Conservation (phyloP, 2,113 vertebrate species). For the Indri indri region DNA sequence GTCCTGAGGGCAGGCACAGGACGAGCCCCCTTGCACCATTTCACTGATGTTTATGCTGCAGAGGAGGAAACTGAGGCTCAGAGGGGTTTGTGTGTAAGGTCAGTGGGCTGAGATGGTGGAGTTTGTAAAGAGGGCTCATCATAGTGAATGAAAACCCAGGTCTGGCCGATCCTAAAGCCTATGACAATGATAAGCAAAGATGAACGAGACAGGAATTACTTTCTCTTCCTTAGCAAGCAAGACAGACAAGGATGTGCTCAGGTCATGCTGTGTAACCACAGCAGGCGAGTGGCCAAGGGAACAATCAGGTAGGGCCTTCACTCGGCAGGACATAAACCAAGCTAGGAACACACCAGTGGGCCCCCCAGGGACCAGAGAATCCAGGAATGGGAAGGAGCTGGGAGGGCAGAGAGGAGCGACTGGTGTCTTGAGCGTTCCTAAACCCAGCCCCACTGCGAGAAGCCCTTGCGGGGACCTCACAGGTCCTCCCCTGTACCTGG, state of each 20-base stretch:
- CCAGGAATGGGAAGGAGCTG: background rate
- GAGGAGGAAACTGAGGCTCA: background rate
- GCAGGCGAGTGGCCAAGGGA: background rate
- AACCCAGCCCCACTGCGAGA: background rate
- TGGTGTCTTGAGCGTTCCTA: background rate
- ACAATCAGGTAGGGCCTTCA: background rate
- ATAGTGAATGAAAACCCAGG: background rate
- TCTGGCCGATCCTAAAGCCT: background rate
- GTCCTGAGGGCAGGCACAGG: background rate
- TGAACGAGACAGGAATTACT: accelerated
- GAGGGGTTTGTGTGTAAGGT: accelerated
- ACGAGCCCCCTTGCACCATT: background rate
- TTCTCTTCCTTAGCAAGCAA: background rate
- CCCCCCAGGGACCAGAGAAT: background rate
- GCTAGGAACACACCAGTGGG: accelerated
- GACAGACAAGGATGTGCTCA: background rate
- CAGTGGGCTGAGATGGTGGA: background rate
- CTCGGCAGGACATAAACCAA: background rate
- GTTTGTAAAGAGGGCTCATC: background rate
- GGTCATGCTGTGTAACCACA: background rate
- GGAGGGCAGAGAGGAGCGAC: background rate
- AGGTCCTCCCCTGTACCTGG: background rate
- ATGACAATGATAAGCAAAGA: background rate
- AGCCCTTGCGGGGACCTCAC: background rate
- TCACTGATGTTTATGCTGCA: background rate